A percentile compares a stretch with the other conserved stretches of the same genome.
phyloP scores from a whole-genome alignment of 2,888 invertebrate species.

The Notodonta dromedarius region DNA sequence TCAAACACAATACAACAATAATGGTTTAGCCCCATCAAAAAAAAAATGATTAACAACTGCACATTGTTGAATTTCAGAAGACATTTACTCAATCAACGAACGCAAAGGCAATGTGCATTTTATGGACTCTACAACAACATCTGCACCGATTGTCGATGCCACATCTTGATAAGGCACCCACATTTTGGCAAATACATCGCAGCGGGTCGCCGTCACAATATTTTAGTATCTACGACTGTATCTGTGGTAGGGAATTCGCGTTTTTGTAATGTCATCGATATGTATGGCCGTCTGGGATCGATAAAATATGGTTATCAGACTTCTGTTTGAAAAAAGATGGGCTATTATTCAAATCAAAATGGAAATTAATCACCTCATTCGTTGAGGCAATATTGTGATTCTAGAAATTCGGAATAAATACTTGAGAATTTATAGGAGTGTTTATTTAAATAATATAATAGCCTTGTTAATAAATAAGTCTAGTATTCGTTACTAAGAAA shows the following conservation, averaged over 20 bases:
- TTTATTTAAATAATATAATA: conserved; percentile 10
- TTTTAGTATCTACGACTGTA: conserved; percentile 76
- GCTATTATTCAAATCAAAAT: not conserved
- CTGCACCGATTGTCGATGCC: conserved; percentile 65
- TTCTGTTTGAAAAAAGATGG: conserved; percentile 8
- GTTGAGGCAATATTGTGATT: no score
- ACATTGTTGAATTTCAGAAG: conserved; percentile 44
- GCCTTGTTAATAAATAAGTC: no score
- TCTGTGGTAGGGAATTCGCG: conserved; percentile 59
- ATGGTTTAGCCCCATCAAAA: conserved; percentile 48
- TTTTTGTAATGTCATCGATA: conserved; percentile 43
- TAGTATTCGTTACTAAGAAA: no score
- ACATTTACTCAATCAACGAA: conserved; percentile 26
- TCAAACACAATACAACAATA: conserved; percentile 38
- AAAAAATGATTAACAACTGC: conserved; percentile 56
- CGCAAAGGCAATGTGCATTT: conserved; percentile 60
- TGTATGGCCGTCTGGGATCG: conserved; percentile 29
- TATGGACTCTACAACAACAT: conserved; percentile 60
- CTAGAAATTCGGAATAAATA: no score
- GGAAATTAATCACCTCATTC: not conserved
- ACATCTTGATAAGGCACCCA: conserved; percentile 79
- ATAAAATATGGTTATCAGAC: conserved; percentile 17
- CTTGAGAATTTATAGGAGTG: no score
- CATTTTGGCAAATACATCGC: conserved; percentile 81
- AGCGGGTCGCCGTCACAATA: conserved; percentile 82